phyloP scores from a whole-genome alignment of 2,888 invertebrate species.

The Mythimna albipuncta region DNA sequence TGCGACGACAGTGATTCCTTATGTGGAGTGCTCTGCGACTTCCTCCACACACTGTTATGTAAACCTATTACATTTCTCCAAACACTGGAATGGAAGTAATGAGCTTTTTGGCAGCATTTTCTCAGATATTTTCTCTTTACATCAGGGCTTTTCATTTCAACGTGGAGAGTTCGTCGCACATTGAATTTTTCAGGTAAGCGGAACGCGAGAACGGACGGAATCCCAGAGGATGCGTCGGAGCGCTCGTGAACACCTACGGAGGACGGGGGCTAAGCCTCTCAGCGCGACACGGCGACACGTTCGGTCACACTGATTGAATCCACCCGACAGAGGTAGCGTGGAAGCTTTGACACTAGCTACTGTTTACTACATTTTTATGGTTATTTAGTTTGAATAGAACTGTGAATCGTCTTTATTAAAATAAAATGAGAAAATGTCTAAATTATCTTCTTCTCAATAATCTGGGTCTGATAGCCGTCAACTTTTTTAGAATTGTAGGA shows the following conservation, averaged over 20 bases:
- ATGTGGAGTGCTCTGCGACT: constrained; percentile 43
- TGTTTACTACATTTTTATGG: constrained; percentile 16
- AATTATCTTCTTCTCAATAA: not conserved
- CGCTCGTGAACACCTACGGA: constrained; percentile 73
- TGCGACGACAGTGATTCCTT: constrained; percentile 35
- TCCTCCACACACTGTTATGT: constrained; percentile 59
- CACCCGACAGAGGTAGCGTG: constrained; percentile 32
- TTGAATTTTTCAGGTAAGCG: constrained; percentile 83
- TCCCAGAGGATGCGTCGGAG: constrained; percentile 83
- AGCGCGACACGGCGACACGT: constrained; percentile 60
- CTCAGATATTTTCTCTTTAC: constrained; percentile 62
- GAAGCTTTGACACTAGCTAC: constrained; percentile 5
- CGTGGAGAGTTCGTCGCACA: constrained; percentile 70
- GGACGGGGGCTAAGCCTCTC: constrained; percentile 79
- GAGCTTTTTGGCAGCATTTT: constrained; percentile 64
- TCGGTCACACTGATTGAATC: constrained; percentile 77
- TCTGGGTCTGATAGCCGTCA: constrained; percentile 45
- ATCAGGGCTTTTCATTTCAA: constrained; percentile 65
- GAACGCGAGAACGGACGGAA: constrained; percentile 69
- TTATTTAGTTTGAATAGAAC: constrained; percentile 5
- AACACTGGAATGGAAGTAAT: constrained; percentile 54
- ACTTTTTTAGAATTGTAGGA: constrained; percentile 40
- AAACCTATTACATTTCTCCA: constrained; percentile 55
- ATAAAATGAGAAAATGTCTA: not conserved
- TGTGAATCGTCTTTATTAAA: not conserved